Conservation (phyloP, 2,888 invertebrate genomes). For the Hypselothyrea guttata region DNA sequence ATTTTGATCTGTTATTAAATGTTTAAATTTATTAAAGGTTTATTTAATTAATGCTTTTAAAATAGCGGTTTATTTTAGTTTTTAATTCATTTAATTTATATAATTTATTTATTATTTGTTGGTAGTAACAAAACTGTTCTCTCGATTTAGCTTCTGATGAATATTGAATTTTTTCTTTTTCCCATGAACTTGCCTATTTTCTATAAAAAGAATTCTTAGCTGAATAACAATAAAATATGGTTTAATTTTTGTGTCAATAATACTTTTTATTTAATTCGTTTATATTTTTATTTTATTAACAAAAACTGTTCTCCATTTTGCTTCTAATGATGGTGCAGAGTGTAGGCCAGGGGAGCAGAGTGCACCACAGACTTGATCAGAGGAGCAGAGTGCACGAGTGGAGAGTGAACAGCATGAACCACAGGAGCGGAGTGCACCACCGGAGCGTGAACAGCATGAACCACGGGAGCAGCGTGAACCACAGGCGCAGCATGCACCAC, state of each 20-base stretch:
- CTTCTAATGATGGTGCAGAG: conserved; percentile 72
- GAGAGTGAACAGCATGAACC: conserved; percentile 42
- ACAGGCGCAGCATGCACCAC: conserved; percentile 49
- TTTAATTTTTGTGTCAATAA: conserved; percentile 33
- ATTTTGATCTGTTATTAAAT: no score
- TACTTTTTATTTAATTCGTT: conserved; percentile 43
- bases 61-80: no score
- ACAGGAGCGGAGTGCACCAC: conserved; percentile 49
- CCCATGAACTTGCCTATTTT: no score
- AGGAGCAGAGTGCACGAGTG: conserved; percentile 45
- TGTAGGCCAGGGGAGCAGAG: conserved; percentile 55
- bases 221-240: not conserved
- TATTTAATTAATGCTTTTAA: no score
- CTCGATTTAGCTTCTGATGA: no score
- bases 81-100: conserved; percentile 1
- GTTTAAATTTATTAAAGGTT: no score
- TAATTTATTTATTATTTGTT: no score
- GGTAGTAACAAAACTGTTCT: no score
- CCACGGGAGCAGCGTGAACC: conserved; percentile 45
- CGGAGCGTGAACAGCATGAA: conserved; percentile 49
- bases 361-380: conserved; percentile 34
- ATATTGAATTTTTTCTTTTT: no score
- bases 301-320: conserved; percentile 13
- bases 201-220: no score
- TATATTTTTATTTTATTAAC: conserved; percentile 19